phyloP scores from a whole-genome alignment of 2,888 invertebrate genomes.

The Sicus ferrugineus region DNA sequence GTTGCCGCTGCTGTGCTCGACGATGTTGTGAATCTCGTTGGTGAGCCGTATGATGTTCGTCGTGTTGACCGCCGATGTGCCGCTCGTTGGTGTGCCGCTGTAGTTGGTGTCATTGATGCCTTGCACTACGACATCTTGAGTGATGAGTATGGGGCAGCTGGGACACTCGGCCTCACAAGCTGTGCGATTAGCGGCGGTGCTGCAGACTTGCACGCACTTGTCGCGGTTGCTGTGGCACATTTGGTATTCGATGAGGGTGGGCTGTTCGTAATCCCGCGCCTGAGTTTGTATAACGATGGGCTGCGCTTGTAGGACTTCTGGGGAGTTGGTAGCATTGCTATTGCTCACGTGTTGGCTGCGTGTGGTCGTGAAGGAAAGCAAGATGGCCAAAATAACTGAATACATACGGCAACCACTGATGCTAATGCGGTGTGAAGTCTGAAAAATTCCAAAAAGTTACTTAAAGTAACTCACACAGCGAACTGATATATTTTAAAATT shows the following conservation, averaged over 20 bases:
- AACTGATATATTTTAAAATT: no score
- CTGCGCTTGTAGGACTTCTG: conserved; percentile 21
- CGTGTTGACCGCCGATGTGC: conserved; percentile 47
- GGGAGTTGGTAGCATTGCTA: not conserved
- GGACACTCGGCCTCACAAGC: conserved; percentile 50
- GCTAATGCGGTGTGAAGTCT: not conserved
- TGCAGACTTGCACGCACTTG: conserved; percentile 47
- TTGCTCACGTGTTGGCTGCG: not conserved
- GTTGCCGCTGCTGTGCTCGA: conserved; percentile 48
- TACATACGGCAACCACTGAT: not conserved
- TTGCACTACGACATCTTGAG: conserved; percentile 53
- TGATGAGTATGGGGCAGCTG: conserved; percentile 52
- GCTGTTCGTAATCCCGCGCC: conserved; percentile 53
- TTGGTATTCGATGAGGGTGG: conserved; percentile 53
- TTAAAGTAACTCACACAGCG: not conserved
- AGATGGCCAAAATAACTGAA: not conserved
- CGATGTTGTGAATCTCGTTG: conserved; percentile 56
- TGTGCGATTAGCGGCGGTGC: not conserved
- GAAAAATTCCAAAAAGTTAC: not conserved
- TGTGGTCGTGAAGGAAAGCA: conserved; percentile 13
- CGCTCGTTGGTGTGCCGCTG: conserved; percentile 33
- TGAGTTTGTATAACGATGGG: conserved; percentile 54
- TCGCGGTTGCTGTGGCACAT: conserved; percentile 50
- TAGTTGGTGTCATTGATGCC: conserved; percentile 55
- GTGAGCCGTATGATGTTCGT: conserved; percentile 56